phyloP scores from a whole-genome alignment of 2,888 invertebrate species.

The Meloe dianella region DNA sequence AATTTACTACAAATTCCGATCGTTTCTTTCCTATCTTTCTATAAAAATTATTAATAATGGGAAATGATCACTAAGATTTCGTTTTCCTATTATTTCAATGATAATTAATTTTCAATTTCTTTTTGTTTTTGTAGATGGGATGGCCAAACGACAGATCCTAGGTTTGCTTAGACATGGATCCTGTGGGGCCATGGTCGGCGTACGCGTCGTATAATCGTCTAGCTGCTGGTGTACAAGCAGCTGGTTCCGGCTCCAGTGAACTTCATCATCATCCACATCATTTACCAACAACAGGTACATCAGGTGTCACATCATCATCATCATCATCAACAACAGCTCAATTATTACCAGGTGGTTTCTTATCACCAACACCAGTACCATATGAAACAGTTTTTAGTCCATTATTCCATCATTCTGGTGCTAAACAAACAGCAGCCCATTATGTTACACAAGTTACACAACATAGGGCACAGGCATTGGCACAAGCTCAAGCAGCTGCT shows the following conservation, averaged over 20 bases:
- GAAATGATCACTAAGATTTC: no score
- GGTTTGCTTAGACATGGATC: constrained; percentile 71
- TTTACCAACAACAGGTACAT: constrained; percentile 64
- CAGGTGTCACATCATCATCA: constrained; percentile 59
- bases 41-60: neutral
- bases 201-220: constrained; percentile 84
- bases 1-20: neutral
- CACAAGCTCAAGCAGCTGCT: constrained; percentile 51
- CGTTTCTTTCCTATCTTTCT: neutral
- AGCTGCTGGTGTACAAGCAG: constrained; percentile 69
- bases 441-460: constrained; percentile 66
- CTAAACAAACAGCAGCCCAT: constrained; percentile 63
- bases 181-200: constrained; percentile 87
- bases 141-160: constrained; percentile 52
- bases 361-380: constrained; percentile 76
- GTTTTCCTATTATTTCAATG: no score
- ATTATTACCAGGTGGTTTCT: constrained; percentile 73
- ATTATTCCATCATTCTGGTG: constrained; percentile 75
- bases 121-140: constrained; percentile 54
- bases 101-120: constrained; percentile 18
- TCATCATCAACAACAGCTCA: constrained; percentile 72
- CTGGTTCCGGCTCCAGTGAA: constrained; percentile 70
- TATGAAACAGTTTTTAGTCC: constrained; percentile 86
- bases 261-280: constrained; percentile 73
- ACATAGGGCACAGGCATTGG: constrained; percentile 69